Conservation (phyloP, 2,113 vertebrate genomes). For the Nothobranchius furzeri region DNA sequence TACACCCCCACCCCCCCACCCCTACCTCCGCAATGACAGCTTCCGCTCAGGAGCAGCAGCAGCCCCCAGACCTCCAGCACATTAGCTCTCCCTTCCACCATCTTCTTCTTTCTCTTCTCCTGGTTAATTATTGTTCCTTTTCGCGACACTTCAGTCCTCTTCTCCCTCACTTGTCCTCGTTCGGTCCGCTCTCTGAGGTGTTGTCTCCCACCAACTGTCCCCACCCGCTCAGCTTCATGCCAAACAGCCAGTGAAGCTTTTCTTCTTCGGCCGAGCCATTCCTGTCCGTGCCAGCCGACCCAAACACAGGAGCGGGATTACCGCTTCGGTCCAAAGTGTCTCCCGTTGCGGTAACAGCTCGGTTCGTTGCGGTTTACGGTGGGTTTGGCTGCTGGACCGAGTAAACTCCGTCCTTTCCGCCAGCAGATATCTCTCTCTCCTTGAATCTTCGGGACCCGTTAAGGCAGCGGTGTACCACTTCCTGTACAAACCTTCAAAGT, state of each 20-base stretch:
- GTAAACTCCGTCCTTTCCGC: background rate
- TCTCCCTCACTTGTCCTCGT: background rate
- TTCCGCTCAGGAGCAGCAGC: constrained; percentile 44
- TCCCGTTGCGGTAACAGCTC: background rate
- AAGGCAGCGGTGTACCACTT: background rate
- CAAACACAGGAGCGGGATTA: background rate
- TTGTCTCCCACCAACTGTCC: constrained; percentile 11
- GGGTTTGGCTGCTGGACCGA: background rate
- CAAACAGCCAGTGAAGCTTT: constrained; percentile 14
- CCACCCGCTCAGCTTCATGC: constrained; percentile 42
- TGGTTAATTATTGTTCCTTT: background rate
- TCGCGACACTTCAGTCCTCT: background rate
- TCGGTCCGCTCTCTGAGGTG: background rate
- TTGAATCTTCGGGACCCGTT: background rate
- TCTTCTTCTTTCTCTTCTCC: constrained; percentile 5
- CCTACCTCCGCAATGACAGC: constrained; percentile 46
- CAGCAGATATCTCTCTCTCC: background rate
- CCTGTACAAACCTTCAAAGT: constrained; percentile 30
- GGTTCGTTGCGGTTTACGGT: too few relatives aligned
- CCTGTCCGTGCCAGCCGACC: background rate
- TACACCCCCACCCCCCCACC: background rate
- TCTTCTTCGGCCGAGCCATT: constrained; percentile 56
- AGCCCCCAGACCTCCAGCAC: constrained; percentile 47
- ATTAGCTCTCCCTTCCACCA: constrained; percentile 27
- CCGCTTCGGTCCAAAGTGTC: background rate